Percentiles rank a stretch among this genome's conserved stretches.
These are phyloP conservation scores for Eidolon dupreanum DNA, from an alignment of 2,797 vertebrate species.

Conservation along the genomic window DNA sequence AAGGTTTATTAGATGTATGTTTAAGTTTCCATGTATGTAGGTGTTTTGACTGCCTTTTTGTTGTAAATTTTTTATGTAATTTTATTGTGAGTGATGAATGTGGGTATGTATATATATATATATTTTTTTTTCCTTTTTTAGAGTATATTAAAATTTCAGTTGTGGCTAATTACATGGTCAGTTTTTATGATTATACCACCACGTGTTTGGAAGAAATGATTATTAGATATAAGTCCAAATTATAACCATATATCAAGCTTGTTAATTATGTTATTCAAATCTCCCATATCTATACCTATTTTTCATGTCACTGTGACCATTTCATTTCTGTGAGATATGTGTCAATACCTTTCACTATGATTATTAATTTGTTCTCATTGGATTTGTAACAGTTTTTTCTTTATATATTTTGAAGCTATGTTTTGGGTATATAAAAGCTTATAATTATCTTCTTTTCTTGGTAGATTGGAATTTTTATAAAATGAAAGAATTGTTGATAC, in stretches of 20 bases:
- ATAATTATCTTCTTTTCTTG: neutral
- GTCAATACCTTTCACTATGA: neutral
- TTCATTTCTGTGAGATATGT: slow-evolving; percentile 19
- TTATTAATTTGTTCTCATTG: slow-evolving; percentile 15
- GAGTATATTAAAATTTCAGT: neutral
- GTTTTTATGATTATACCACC: neutral
- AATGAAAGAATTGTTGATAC: neutral
- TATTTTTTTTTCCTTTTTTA: slow-evolving; percentile 8
- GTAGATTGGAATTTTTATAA: neutral
- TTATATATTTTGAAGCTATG: neutral
- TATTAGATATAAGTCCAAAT: neutral
- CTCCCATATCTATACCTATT: neutral
- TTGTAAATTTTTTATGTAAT: neutral
- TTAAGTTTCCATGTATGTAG: neutral
- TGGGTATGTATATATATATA: neutral
- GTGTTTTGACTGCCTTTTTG: neutral
- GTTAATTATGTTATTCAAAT: slow-evolving; percentile 9
- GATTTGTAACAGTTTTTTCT: neutral
- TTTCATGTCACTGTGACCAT: neutral
- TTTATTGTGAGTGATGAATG: slow-evolving; percentile 19
- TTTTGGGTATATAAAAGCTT: neutral
- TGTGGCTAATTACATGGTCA: neutral
- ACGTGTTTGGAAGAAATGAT: neutral
- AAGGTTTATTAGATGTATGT: neutral
- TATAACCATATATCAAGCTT: neutral